These are phyloP conservation scores for Drosophila putrida DNA, from an alignment of 2,888 invertebrate genomes.

Conservation along the genomic window DNA sequence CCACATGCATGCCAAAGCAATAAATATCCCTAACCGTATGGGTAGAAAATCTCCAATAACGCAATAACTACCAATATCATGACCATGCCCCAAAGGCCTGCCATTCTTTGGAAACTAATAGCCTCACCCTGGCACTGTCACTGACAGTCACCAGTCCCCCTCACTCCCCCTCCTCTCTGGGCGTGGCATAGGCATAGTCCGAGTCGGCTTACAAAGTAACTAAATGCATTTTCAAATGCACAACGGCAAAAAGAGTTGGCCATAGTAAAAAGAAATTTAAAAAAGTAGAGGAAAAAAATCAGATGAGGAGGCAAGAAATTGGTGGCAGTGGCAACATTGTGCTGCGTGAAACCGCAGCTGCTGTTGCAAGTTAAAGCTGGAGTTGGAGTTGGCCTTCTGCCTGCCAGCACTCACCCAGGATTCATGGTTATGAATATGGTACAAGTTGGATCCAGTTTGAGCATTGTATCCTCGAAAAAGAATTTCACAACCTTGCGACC, in stretches of 20 bases:
- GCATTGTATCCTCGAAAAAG: constrained; percentile 95
- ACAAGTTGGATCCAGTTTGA: constrained; percentile 94
- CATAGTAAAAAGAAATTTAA: constrained; percentile 14
- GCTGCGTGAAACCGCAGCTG: constrained; percentile 78
- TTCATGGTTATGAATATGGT: constrained; percentile 98
- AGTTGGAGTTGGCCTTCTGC: neutral
- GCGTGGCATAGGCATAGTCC: constrained; percentile 48
- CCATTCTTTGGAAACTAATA: constrained; percentile 63
- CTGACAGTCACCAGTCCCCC: constrained; percentile 10
- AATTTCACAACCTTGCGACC: constrained; percentile 92
- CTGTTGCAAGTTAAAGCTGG: constrained; percentile 32
- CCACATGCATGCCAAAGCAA: constrained; percentile 79
- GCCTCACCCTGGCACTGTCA: constrained; percentile 40
- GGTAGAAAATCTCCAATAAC: constrained; percentile 78
- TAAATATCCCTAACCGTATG: constrained; percentile 73
- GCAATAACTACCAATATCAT: constrained; percentile 80
- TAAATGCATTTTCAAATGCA: constrained; percentile 80
- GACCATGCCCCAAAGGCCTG: constrained; percentile 55
- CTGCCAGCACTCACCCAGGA: constrained; percentile 89
- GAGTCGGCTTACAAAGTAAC: constrained; percentile 75
- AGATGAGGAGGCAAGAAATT: constrained; percentile 5
- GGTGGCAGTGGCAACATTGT: constrained; percentile 15
- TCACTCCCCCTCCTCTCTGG: constrained; percentile 13
- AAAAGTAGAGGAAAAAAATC: constrained; percentile 3
- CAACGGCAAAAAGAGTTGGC: constrained; percentile 38